Percentiles rank a stretch among this genome's conserved stretches.
Evolutionary conservation across 2,113 vertebrate genomes (phyloP).

Genomic region (Nestor notabilis): DNA sequence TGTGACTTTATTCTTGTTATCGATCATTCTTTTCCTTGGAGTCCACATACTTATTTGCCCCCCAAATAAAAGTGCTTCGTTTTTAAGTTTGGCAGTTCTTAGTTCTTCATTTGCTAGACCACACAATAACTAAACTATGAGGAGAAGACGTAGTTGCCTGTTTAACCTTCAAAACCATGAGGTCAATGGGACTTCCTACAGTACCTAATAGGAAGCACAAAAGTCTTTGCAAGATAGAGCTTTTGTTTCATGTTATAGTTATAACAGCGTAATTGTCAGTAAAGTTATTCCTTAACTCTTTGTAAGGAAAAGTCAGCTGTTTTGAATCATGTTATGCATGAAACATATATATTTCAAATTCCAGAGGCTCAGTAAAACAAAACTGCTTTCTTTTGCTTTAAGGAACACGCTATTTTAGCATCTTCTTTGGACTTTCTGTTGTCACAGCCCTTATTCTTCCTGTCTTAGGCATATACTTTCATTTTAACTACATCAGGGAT

Average conservation of each 20-base stretch:
- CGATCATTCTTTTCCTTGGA: background rate
- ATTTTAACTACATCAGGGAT: background rate
- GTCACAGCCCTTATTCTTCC: background rate
- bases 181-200: background rate
- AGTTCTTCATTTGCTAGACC: background rate
- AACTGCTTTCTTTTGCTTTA: background rate
- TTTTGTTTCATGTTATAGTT: background rate
- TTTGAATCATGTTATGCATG: background rate
- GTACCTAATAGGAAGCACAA: background rate
- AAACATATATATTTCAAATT: background rate
- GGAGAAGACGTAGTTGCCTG: background rate
- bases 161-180: background rate
- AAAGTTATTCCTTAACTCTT: background rate
- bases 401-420: accelerated
- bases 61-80: background rate
- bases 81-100: background rate
- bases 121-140: background rate
- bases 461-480: background rate
- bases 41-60: background rate
- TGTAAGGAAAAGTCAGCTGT: background rate
- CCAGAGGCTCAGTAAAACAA: background rate
- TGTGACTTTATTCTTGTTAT: background rate
- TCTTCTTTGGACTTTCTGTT: background rate
- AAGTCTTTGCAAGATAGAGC: background rate
- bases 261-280: background rate